These are phyloP conservation scores for Melanostoma scalare DNA, from an alignment of 2,888 invertebrate species.

Conservation along the genomic window DNA sequence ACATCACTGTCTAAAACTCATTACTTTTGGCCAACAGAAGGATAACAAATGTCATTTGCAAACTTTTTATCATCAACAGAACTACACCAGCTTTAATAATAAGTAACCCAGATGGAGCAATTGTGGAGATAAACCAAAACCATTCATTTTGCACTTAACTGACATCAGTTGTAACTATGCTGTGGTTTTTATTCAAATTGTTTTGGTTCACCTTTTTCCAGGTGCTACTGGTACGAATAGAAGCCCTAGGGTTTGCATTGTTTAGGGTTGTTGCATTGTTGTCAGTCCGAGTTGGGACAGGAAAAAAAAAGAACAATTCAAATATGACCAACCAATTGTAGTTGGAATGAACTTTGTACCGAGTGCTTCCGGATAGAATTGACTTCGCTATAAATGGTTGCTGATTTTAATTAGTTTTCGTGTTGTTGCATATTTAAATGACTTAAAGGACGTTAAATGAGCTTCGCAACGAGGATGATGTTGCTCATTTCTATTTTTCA, in stretches of 20 bases:
- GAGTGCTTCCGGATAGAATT: not conserved
- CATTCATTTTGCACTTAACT: not conserved
- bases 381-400: slow-evolving; percentile 6
- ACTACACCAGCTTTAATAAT: too few relatives aligned
- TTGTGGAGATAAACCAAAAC: not conserved
- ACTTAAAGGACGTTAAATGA: not conserved
- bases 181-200: slow-evolving; percentile 30
- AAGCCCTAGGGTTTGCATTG: not conserved
- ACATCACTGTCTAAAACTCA: too few relatives aligned
- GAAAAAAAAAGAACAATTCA: slow-evolving; percentile 25
- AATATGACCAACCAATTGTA: slow-evolving; percentile 33
- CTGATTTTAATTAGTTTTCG: slow-evolving; percentile 36
- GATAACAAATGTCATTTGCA: too few relatives aligned
- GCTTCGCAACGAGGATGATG: not conserved
- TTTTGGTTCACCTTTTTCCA: slow-evolving; percentile 28
- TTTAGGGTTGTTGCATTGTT: slow-evolving; percentile 28
- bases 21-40: too few relatives aligned
- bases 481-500: slow-evolving; percentile 1
- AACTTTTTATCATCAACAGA: too few relatives aligned
- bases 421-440: not conserved
- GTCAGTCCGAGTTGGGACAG: not conserved
- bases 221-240: too few relatives aligned
- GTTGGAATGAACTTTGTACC: slow-evolving; percentile 18
- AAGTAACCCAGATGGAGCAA: too few relatives aligned
- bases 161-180: slow-evolving; percentile 5